phyloP scores from a whole-genome alignment of 92 coral and sea anemone species.

The Epizoanthus illoricatus region DNA sequence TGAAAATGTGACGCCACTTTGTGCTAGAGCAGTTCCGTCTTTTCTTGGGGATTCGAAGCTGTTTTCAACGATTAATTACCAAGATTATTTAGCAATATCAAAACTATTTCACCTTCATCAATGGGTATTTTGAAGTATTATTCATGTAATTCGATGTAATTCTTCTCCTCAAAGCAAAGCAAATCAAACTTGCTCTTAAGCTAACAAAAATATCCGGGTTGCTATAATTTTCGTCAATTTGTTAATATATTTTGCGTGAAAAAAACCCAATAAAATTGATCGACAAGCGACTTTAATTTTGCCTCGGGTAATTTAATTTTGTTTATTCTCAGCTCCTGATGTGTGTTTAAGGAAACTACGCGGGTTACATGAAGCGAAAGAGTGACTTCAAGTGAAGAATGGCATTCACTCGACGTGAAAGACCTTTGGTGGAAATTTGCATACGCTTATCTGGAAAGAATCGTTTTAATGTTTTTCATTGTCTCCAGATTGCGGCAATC shows the following conservation, averaged over 20 bases:
- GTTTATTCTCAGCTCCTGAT: not conserved
- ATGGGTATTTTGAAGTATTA: not conserved
- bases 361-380: not conserved
- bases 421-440: conserved; percentile 16
- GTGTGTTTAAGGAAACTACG: not conserved
- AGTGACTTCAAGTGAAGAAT: not conserved
- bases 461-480: conserved; percentile 1
- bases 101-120: not conserved
- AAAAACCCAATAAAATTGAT: not conserved
- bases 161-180: not conserved
- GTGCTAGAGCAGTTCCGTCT: not conserved
- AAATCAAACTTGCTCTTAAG: not conserved
- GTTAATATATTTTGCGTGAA: not conserved
- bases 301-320: not conserved
- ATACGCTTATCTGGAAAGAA: conserved; percentile 14
- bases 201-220: not conserved
- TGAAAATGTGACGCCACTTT: not conserved
- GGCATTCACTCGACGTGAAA: not conserved
- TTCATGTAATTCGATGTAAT: not conserved
- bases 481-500: not conserved
- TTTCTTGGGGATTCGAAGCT: not conserved
- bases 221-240: not conserved
- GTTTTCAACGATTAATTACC: not conserved
- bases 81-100: not conserved
- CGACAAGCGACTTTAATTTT: not conserved